Base-by-base conservation (phyloP, 2,888 invertebrate genomes). In the Himalopsyche japonica region DNA sequence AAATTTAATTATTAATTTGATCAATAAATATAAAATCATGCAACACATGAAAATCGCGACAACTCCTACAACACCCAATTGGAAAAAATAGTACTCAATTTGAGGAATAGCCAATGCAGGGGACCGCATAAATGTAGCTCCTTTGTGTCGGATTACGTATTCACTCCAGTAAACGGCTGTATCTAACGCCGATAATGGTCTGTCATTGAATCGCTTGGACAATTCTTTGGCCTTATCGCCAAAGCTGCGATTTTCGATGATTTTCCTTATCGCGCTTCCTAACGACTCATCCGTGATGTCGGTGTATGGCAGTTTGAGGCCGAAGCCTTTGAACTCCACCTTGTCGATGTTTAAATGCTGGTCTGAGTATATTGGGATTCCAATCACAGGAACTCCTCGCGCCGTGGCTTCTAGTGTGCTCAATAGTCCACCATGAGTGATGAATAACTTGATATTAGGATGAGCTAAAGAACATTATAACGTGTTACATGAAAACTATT, bases 161-260 rank as follows among this genome's bases (percentile, higher is more conserved):
- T 94, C 94, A 48, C 93, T 92, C 94, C 94, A 94, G 88, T 91
- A 94, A 78, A 92, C 90, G 12, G 94, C 93, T 77, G 93, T 93
- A 3, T 94, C 93, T 88, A 93, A 88, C 1, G 94, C 93, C 82
- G 92, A 91, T 85, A 93, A 89, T 0, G 93, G 92, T 87, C 93
- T 91, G 88, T 94, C 94, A 49, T 90, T 90, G 88, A 93, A 94
- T 20, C 91, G 88, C 24, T 88, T 88, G 0, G 93, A 93, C 0
- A 92, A 88, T 87, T 91, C 90, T 87, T 91, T 88, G 0, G 91
- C 92, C 82, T 89, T 89, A 18, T 89, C 89, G 86, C 88, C 89
- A 86, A 91, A 92, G 12, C 87, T 88, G 0, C 90, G 89, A 86
- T 92, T 89, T 1, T 88, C 84, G 8, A 91, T 85, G 18, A 92